Evolutionary conservation across 2,888 invertebrate species (phyloP), one percentile per base, ranked within the genome.

Genomic region (Lepidocyrtinus sp.): DNA sequence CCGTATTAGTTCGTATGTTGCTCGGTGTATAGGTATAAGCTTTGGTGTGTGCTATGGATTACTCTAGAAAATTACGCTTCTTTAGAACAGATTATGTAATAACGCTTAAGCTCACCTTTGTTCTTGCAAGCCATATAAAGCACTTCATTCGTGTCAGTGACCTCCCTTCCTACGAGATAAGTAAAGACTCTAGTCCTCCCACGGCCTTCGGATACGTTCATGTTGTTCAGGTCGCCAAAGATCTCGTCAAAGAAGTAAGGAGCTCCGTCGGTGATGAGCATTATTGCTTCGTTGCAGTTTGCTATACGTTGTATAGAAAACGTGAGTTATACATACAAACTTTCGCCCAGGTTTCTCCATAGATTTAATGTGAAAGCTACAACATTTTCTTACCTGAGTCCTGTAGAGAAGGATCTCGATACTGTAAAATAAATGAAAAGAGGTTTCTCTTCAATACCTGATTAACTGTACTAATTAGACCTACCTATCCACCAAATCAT

Each of bases 71-170:
- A n/a, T n/a, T n/a, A n/a, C n/a, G n/a, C n/a, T n/a, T n/a, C n/a
- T n/a, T n/a, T n/a, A n/a, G n/a, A n/a, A n/a, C n/a, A n/a, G n/a
- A n/a, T n/a, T n/a, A n/a, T n/a, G n/a, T n/a, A n/a, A n/a, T n/a
- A n/a, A n/a, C n/a, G n/a, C n/a, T n/a, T n/a, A 45, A 12, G 24
- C 81, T 86, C 89, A 94, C 99, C 99, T 92, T 96, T 93, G 89
- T 99, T 99, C 26, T 94, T 94, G 89, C 99, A 99, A 67, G 99
- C 99, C 97, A 99, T 99, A 96, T 96, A 97, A 88, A 96, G 94
- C 83, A 98, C 95, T 88, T 98, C 96, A 85, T 95, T 91, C 64
- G 96, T 94, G 89, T 99, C 98, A 36, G 96, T 94, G 1, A 96
- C 95, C 88, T 99, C 98, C 88, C 95, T 92, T 85, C 98, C 99